Evolutionary conservation across 2,888 invertebrate species (phyloP), one percentile per base, ranked within the genome.

Genomic region (Drosophila lutescens): DNA sequence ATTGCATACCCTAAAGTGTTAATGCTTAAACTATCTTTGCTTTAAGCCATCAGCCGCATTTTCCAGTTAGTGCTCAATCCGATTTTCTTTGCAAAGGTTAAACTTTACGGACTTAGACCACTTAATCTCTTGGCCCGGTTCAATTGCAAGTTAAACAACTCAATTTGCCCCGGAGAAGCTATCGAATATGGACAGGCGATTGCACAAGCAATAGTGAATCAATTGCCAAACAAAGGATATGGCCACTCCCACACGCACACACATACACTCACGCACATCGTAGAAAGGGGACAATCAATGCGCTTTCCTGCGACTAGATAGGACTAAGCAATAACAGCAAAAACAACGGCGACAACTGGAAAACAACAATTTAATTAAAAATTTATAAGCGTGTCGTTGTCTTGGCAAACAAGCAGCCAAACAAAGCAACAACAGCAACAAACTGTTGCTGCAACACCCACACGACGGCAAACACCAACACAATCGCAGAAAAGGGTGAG

Each of bases 101-200:
- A 43, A 20, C 26, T 41, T 9, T 9, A 12, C 32, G 40, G 40
- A 47, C 38, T 23, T 32, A n/a, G 10, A 20, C 23, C 30, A 70
- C 60, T 70, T 59, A 59, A 60, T 54, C 54, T 38, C 54, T 50
- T 23, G 55, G 30, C 46, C 50, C 50, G 44, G 50, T 56, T 83
- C 81, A 77, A 83, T 84, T 80, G 79, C 79, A 76, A 72, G 71
- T 68, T 78, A 80, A 84, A 78, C 83, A 84, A 84, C 84, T 85
- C 80, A 84, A 83, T 83, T 85, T 78, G 57, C 63, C 70, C 74
- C 47, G 57, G 57, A 66, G 77, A 36, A 57, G 67, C 66, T 65
- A 77, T 76, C 58, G 72, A 66, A 63, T 70, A 68, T 57, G 53
- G 38, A 63, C 58, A 55, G 53, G 63, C 81, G 78, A 81, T 78